Conservation (phyloP, 2,113 vertebrate species). For the Suncus etruscus region DNA sequence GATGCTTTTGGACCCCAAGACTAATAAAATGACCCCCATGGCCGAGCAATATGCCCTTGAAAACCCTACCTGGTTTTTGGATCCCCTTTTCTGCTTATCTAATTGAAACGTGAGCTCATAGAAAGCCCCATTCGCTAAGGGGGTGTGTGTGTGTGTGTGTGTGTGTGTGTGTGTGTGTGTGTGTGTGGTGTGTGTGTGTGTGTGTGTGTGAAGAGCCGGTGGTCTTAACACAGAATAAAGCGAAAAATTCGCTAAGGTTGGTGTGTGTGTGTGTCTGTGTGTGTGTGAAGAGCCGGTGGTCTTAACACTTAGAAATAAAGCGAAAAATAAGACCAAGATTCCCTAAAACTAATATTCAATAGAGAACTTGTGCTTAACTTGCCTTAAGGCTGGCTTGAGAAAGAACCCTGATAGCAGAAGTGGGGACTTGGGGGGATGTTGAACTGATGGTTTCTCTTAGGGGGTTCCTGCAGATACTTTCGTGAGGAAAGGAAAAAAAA, state of each 20-base stretch:
- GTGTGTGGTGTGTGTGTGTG: too few relatives aligned
- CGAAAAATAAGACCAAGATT: neutral
- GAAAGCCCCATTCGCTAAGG: slow-evolving; percentile 48
- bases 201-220: slow-evolving; percentile 53
- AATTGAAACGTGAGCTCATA: slow-evolving; percentile 72
- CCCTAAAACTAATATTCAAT: slow-evolving; percentile 66
- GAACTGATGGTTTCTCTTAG: slow-evolving; percentile 30
- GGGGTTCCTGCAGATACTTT: neutral
- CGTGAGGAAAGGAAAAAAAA: neutral
- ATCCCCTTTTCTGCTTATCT: slow-evolving; percentile 74
- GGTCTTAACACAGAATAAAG: neutral
- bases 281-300: slow-evolving; percentile 50
- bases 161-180: too few relatives aligned
- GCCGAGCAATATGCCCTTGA: neutral
- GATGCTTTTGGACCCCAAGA: neutral
- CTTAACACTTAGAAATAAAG: neutral
- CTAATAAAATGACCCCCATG: neutral
- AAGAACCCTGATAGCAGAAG: slow-evolving; percentile 38
- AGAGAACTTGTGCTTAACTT: slow-evolving; percentile 62
- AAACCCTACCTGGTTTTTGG: slow-evolving; percentile 59
- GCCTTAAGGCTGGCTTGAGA: neutral
- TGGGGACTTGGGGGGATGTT: neutral
- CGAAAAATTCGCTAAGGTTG: too few relatives aligned
- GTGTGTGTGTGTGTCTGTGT: too few relatives aligned
- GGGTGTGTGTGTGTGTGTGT: too few relatives aligned